A percentile compares a stretch with the other conserved stretches of the same genome.
phyloP scores from a whole-genome alignment of 2,113 vertebrate species.

The Dascyllus trimaculatus region DNA sequence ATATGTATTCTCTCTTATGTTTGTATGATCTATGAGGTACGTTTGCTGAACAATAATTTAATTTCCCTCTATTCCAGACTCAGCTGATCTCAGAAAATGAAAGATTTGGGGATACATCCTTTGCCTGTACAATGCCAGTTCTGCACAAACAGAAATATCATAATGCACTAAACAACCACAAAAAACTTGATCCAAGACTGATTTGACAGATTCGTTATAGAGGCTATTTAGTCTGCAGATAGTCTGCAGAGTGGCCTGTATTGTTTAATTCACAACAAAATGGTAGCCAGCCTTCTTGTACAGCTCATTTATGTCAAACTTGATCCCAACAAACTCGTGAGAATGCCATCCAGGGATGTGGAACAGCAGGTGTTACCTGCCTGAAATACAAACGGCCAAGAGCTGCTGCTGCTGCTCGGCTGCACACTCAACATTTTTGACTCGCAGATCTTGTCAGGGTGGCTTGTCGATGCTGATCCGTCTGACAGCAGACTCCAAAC shows the following conservation, averaged over 20 bases:
- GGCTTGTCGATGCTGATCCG: conserved; percentile 31
- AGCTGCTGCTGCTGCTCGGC: not conserved
- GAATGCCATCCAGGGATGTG: conserved; percentile 13
- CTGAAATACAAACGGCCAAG: conserved; percentile 19
- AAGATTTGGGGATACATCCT: too few relatives aligned
- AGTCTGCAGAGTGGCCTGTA: not conserved
- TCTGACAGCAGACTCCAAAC: not conserved
- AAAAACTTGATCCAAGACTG: not conserved
- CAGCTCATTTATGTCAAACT: conserved; percentile 40
- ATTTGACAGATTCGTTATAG: not conserved
- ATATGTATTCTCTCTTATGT: too few relatives aligned
- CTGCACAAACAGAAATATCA: not conserved
- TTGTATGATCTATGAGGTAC: not conserved
- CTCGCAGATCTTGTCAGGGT: conserved; percentile 24
- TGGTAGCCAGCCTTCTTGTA: conserved; percentile 12
- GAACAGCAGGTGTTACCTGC: conserved; percentile 36
- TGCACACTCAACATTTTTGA: conserved; percentile 29
- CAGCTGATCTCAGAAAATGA: not conserved
- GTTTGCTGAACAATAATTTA: conserved; percentile 2
- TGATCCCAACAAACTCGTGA: conserved; percentile 43
- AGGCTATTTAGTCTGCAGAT: not conserved
- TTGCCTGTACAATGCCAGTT: not conserved
- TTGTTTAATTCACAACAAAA: conserved; percentile 32
- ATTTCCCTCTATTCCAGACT: not conserved
- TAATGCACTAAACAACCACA: not conserved